Percentiles rank a stretch among this genome's conserved stretches.
Conservation (phyloP, 2,888 invertebrate genomes). For the Platycheirus rosarum region DNA sequence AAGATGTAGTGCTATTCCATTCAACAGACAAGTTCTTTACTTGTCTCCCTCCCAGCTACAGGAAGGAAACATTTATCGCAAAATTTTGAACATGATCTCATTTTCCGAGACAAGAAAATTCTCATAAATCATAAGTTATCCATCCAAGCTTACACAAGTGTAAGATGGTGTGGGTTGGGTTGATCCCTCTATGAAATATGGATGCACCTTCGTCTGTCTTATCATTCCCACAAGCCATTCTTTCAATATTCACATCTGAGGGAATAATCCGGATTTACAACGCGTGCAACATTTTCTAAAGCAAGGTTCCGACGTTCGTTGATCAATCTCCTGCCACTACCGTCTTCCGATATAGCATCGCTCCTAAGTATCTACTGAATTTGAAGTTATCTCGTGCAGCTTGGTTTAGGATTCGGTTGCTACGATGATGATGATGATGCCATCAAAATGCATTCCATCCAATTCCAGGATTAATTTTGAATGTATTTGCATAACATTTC, state of each 20-base stretch:
- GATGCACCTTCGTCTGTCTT: conserved; percentile 27
- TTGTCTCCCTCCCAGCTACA: neutral
- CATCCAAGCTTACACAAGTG: conserved; percentile 25
- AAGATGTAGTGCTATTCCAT: no score
- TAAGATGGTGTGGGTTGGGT: neutral
- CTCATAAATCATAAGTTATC: conserved; percentile 63
- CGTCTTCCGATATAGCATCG: neutral
- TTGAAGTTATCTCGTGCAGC: neutral
- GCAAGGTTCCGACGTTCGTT: conserved; percentile 11
- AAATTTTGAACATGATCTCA: conserved; percentile 59
- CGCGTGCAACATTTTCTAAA: neutral
- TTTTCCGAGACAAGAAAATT: conserved; percentile 50
- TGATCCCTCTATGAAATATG: conserved; percentile 14
- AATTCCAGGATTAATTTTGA: conserved; percentile 32
- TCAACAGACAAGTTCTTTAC: neutral
- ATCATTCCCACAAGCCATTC: conserved; percentile 2
- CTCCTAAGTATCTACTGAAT: neutral
- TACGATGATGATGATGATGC: neutral
- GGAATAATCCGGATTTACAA: conserved; percentile 16
- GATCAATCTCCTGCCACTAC: conserved; percentile 11
- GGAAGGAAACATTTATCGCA: conserved; percentile 62
- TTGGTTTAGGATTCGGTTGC: neutral
- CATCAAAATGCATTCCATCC: conserved; percentile 17
- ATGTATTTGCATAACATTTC: conserved; percentile 61
- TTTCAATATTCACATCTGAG: conserved; percentile 49